Evolutionary conservation across 2,113 vertebrate species (phyloP).

Genomic region (Hepsetus odoe): DNA sequence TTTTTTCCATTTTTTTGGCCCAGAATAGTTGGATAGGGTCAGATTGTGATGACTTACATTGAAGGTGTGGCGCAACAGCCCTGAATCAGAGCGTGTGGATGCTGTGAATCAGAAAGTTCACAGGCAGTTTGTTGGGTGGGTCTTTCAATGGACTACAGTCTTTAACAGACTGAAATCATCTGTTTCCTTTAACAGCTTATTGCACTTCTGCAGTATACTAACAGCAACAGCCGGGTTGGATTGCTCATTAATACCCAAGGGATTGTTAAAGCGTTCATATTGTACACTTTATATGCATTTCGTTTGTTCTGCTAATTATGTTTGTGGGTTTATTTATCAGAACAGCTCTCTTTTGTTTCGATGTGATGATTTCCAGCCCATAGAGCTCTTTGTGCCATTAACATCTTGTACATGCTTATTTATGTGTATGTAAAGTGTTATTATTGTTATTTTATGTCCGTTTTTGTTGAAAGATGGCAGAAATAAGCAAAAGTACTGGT

Average conservation of each 20-base stretch:
- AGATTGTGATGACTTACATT: neutral
- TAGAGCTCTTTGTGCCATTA: too few relatives aligned
- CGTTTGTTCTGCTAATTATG: neutral
- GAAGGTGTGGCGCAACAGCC: neutral
- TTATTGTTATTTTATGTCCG: too few relatives aligned
- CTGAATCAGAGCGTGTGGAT: neutral
- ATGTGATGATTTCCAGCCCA: neutral
- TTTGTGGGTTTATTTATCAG: conserved; percentile 9
- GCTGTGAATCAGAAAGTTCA: neutral
- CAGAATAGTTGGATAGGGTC: too few relatives aligned
- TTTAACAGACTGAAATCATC: neutral
- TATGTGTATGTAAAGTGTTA: too few relatives aligned
- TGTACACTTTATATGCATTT: neutral
- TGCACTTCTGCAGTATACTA: neutral
- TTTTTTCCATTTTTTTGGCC: too few relatives aligned
- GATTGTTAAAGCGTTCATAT: neutral
- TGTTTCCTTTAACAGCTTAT: neutral
- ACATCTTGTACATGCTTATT: too few relatives aligned
- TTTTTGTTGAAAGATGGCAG: too few relatives aligned
- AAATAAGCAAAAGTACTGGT: too few relatives aligned
- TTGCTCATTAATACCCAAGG: neutral
- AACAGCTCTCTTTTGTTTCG: neutral
- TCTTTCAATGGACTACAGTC: neutral
- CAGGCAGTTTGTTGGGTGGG: neutral
- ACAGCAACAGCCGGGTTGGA: neutral